A percentile compares a stretch with the other conserved stretches of the same genome.
These are phyloP conservation scores for Manis javanica DNA, from an alignment of 2,797 vertebrate species.

Conservation along the genomic window DNA sequence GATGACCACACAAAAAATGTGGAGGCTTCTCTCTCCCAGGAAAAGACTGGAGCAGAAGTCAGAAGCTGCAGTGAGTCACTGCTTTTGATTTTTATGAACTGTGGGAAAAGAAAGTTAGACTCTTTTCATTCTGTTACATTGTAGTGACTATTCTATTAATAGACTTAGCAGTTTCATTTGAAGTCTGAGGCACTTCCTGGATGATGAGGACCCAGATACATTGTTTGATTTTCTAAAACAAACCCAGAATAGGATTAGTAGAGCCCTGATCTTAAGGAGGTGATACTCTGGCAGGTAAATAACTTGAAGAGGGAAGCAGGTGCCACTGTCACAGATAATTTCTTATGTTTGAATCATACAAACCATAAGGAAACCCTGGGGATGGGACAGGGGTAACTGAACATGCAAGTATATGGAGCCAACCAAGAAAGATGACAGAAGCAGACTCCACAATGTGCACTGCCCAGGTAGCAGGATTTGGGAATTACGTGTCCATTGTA, in stretches of 20 bases:
- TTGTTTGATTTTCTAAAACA: background rate
- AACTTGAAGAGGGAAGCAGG: background rate
- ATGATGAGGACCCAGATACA: background rate
- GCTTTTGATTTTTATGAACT: slow-evolving; percentile 2
- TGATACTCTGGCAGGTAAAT: background rate
- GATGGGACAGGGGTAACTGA: background rate
- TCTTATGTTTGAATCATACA: background rate
- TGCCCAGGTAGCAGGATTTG: background rate
- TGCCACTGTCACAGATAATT: background rate
- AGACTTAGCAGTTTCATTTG: background rate
- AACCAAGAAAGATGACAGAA: background rate
- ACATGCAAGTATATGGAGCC: slow-evolving; percentile 3
- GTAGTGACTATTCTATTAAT: background rate
- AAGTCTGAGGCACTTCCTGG: slow-evolving; percentile 13
- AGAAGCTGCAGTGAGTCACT: background rate
- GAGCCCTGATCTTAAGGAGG: background rate
- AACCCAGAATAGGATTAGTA: background rate
- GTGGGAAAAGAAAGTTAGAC: background rate
- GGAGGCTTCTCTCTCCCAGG: background rate
- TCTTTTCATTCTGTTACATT: background rate
- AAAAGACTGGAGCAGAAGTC: background rate
- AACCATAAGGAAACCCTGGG: background rate
- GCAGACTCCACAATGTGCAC: background rate
- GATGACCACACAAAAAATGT: background rate
- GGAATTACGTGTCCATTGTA: background rate